Evolutionary conservation across 2,888 invertebrate species (phyloP).

Genomic region (Cheilosia pagana): DNA sequence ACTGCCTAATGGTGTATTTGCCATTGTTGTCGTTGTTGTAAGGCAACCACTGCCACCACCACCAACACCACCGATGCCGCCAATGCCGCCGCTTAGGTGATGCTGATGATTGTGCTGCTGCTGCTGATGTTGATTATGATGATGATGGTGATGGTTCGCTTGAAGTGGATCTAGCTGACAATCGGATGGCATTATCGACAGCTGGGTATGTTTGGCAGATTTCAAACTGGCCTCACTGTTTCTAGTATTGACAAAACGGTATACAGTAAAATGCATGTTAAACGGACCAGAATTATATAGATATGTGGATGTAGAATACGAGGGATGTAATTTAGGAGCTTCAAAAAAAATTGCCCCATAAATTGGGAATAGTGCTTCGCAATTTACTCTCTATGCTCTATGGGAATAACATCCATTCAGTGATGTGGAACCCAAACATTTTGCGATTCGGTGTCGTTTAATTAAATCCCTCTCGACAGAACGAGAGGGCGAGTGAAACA

Average conservation of each 20-base stretch:
- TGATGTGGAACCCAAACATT: slow-evolving; percentile 48
- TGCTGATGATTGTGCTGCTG: slow-evolving; percentile 82
- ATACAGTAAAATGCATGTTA: slow-evolving; percentile 55
- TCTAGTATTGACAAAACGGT: slow-evolving; percentile 78
- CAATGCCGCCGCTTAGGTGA: slow-evolving; percentile 79
- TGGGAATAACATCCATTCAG: slow-evolving; percentile 23
- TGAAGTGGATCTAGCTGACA: slow-evolving; percentile 83
- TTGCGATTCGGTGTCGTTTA: slow-evolving; percentile 67
- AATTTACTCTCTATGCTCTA: slow-evolving; percentile 10
- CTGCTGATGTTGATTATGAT: slow-evolving; percentile 78
- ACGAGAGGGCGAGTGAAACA: background rate
- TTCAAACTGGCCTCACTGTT: slow-evolving; percentile 83
- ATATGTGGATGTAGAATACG: background rate
- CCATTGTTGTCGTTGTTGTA: slow-evolving; percentile 70
- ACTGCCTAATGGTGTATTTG: slow-evolving; percentile 79
- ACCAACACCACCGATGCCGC: slow-evolving; percentile 27
- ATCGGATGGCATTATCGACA: slow-evolving; percentile 83
- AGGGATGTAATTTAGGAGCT: slow-evolving; percentile 47
- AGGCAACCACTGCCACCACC: slow-evolving; percentile 49
- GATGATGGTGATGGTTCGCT: slow-evolving; percentile 79
- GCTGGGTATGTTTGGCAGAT: slow-evolving; percentile 83
- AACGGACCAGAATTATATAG: slow-evolving; percentile 29
- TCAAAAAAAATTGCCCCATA: slow-evolving; percentile 38
- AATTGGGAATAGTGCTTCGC: slow-evolving; percentile 49
- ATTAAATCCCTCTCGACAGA: slow-evolving; percentile 65